A percentile compares a stretch with the other conserved stretches of the same genome.
These are phyloP conservation scores for Drosophila asahinai DNA, from an alignment of 1,140 invertebrate genomes.

Conservation along the genomic window DNA sequence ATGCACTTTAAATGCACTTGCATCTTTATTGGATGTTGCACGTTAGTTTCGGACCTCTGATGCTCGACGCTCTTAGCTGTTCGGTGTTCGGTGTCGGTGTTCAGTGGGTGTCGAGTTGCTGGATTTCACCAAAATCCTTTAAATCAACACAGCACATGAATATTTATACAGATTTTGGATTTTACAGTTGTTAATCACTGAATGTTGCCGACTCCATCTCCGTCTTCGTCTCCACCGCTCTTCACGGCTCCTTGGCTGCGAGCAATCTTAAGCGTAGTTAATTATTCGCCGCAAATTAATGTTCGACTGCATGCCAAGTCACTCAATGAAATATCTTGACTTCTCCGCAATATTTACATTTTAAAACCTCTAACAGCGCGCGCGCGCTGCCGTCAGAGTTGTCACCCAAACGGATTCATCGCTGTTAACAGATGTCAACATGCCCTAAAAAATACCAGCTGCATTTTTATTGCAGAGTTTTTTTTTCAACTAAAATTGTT, in stretches of 20 bases:
- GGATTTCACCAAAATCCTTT: slow-evolving; percentile 79
- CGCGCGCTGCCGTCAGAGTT: slow-evolving; percentile 4
- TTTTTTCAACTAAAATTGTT: background rate
- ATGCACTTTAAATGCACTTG: slow-evolving; percentile 67
- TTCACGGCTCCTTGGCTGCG: slow-evolving; percentile 70
- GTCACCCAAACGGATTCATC: slow-evolving; percentile 2
- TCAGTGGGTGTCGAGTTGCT: slow-evolving; percentile 21
- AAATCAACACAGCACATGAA: slow-evolving; percentile 57
- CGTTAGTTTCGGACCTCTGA: slow-evolving; percentile 69
- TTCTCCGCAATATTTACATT: slow-evolving; percentile 3
- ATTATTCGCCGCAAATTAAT: slow-evolving; percentile 70
- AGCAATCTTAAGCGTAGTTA: slow-evolving; percentile 79
- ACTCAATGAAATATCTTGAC: slow-evolving; percentile 18
- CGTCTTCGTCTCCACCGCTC: slow-evolving; percentile 21
- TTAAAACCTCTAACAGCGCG: slow-evolving; percentile 1
- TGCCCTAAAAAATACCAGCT: background rate
- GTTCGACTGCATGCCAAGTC: slow-evolving; percentile 53
- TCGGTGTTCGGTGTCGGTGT: slow-evolving; percentile 11
- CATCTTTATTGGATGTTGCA: slow-evolving; percentile 69
- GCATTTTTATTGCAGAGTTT: too few relatives aligned
- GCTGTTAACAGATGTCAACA: background rate
- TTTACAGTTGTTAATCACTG: slow-evolving; percentile 77
- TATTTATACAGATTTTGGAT: slow-evolving; percentile 56
- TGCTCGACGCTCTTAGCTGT: slow-evolving; percentile 15
- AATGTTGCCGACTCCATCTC: slow-evolving; percentile 22